A percentile compares a stretch with the other conserved stretches of the same genome.
Conservation (phyloP, 2,888 invertebrate genomes). For the Acronicta leporina region DNA sequence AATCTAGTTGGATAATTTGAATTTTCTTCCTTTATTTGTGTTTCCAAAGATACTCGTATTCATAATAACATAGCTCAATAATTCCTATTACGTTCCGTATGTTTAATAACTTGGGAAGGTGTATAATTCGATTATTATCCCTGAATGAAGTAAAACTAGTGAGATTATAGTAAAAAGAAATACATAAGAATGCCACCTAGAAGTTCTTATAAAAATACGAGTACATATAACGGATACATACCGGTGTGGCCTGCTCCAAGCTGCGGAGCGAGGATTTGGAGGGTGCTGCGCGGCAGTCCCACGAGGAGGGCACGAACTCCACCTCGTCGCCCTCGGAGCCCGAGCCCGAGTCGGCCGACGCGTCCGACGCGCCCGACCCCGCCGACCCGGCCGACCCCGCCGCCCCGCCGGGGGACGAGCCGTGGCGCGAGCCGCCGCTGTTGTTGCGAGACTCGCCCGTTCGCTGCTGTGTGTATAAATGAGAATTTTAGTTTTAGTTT, state of each 20-base stretch:
- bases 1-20: too few relatives aligned
- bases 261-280: conserved; percentile 91
- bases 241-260: conserved; percentile 74
- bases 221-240: conserved; percentile 56
- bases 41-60: too few relatives aligned
- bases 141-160: too few relatives aligned
- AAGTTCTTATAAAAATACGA: background rate
- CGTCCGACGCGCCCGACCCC: conserved; percentile 68
- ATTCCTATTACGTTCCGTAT: too few relatives aligned
- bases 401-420: conserved; percentile 32
- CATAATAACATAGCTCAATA: too few relatives aligned
- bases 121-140: too few relatives aligned
- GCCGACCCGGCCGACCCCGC: conserved; percentile 35
- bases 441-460: conserved; percentile 58
- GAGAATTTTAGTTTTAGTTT: too few relatives aligned
- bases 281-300: conserved; percentile 94
- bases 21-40: too few relatives aligned
- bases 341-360: conserved; percentile 70
- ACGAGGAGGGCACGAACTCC: conserved; percentile 94
- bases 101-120: too few relatives aligned
- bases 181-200: too few relatives aligned
- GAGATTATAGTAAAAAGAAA: too few relatives aligned
- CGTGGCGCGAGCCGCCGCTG: conserved; percentile 55
- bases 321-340: conserved; percentile 90
- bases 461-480: conserved; percentile 64